Percentiles rank a stretch among this genome's conserved stretches.
Evolutionary conservation across 2,888 invertebrate genomes (phyloP).

Genomic region (Drosophila recens): DNA sequence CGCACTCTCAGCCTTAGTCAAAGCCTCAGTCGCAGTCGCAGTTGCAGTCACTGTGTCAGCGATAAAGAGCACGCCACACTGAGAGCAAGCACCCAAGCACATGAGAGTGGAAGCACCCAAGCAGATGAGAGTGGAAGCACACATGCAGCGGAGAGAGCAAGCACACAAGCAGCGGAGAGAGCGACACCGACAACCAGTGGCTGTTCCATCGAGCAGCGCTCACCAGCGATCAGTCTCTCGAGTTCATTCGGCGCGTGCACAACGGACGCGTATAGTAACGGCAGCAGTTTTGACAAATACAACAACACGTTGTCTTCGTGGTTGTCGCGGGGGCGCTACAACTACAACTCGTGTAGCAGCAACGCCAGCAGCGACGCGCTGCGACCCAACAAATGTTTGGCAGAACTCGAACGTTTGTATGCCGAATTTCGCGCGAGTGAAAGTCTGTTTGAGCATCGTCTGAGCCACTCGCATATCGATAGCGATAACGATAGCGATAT

Average conservation of each 20-base stretch:
- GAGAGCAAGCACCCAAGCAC: slow-evolving; percentile 10
- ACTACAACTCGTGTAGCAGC: slow-evolving; percentile 45
- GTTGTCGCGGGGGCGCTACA: slow-evolving; percentile 53
- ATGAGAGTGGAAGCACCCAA: slow-evolving; percentile 22
- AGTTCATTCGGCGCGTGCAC: slow-evolving; percentile 79
- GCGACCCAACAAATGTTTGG: slow-evolving; percentile 83
- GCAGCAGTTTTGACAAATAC: slow-evolving; percentile 24
- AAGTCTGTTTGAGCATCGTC: slow-evolving; percentile 75
- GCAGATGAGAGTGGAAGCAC: slow-evolving; percentile 16
- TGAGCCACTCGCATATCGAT: slow-evolving; percentile 38
- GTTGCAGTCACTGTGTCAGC: slow-evolving; percentile 28
- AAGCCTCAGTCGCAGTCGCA: slow-evolving; percentile 28
- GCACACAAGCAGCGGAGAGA: slow-evolving; percentile 21
- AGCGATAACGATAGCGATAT: slow-evolving; percentile 42
- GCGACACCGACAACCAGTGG: slow-evolving; percentile 13
- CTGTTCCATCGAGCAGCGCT: slow-evolving; percentile 32
- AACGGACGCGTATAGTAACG: slow-evolving; percentile 37
- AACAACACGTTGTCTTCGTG: slow-evolving; percentile 54
- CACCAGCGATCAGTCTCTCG: slow-evolving; percentile 80
- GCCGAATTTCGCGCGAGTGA: slow-evolving; percentile 84
- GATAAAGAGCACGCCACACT: slow-evolving; percentile 10
- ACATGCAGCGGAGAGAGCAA: slow-evolving; percentile 20
- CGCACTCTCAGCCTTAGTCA: slow-evolving; percentile 27
- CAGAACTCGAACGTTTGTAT: slow-evolving; percentile 83
- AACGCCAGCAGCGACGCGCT: slow-evolving; percentile 50